A percentile compares a stretch with the other conserved stretches of the same genome.
Conservation (phyloP, 2,888 invertebrate species). For the Eremobia ochroleuca region DNA sequence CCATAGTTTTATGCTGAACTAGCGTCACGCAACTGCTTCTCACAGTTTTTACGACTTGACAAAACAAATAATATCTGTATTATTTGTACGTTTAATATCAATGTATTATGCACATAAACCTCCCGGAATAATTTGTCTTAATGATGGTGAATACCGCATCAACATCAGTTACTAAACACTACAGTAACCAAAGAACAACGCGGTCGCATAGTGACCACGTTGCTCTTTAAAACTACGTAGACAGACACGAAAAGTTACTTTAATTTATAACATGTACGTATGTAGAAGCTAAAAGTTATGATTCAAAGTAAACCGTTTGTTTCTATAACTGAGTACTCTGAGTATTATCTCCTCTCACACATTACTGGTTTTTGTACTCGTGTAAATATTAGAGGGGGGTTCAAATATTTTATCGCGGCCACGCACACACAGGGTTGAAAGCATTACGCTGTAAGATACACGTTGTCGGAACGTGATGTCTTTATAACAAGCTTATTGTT, state of each 20-base stretch:
- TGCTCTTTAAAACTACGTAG: background rate
- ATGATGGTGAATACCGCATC: background rate
- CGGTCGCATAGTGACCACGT: too few species aligned
- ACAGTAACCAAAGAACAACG: background rate
- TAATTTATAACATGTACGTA: background rate
- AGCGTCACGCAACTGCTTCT: background rate
- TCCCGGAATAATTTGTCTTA: background rate
- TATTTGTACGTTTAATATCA: background rate
- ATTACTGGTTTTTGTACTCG: slow-evolving; percentile 40
- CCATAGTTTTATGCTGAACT: background rate
- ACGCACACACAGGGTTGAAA: slow-evolving; percentile 66
- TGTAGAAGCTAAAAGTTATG: background rate
- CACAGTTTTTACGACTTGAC: background rate
- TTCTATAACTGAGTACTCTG: background rate
- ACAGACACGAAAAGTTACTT: background rate
- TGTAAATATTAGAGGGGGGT: slow-evolving; percentile 61
- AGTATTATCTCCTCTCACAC: background rate
- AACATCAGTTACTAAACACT: background rate
- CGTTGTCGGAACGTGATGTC: slow-evolving; percentile 73
- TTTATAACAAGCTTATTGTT: slow-evolving; percentile 78
- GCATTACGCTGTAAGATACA: slow-evolving; percentile 72
- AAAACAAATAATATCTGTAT: background rate
- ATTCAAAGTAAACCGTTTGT: background rate
- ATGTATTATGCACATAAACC: background rate
- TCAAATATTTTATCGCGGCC: slow-evolving; percentile 64